Evolutionary conservation across 2,888 invertebrate species (phyloP), one percentile per base, ranked within the genome.

Genomic region (Sturmia bella): DNA sequence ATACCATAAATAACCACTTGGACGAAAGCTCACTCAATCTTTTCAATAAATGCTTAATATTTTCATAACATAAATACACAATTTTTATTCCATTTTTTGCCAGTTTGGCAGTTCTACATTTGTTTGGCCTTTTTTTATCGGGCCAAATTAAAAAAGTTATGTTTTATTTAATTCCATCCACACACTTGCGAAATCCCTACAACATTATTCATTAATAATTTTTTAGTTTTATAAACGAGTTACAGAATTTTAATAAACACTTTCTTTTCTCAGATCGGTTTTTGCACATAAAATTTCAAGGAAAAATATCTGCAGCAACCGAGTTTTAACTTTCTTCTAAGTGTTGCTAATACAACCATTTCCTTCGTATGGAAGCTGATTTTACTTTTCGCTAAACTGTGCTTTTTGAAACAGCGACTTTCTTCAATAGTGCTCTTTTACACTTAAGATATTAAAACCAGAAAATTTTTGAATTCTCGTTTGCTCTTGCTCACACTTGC

Each of bases 51-150:
- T 12, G 32, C 17, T 63, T 7, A 37, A 57, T 13, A 13, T 41
- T 3, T n/a, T 13, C 7, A 54, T 57, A 3, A 17, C 39, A 43
- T 11, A 41, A 59, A 59, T 66, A 66, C 59, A 72, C 52, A 68
- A 63, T 57, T 52, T 66, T 59, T 37, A 21, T 32, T 56, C 13
- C 15, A n/a, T 27, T 64, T 74, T 78, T 66, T 74, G 73, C 73
- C 77, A 77, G 27, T 74, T 81, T 82, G 81, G 82, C 82, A 74
- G 61, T n/a, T 68, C n/a, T n/a, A 43, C 54, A 57, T 63, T 59
- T 75, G 37, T 59, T 80, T 75, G 66, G 57, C 63, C 32, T 70
- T 63, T 48, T 19, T 37, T 43, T 66, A 39, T 19, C 32, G 12
- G 37, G 15, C 50, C 32, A 32, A 52, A 37, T 32, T 63, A 19